phyloP scores from a whole-genome alignment of 1,140 invertebrate species.

The Tachypleus tridentatus region DNA sequence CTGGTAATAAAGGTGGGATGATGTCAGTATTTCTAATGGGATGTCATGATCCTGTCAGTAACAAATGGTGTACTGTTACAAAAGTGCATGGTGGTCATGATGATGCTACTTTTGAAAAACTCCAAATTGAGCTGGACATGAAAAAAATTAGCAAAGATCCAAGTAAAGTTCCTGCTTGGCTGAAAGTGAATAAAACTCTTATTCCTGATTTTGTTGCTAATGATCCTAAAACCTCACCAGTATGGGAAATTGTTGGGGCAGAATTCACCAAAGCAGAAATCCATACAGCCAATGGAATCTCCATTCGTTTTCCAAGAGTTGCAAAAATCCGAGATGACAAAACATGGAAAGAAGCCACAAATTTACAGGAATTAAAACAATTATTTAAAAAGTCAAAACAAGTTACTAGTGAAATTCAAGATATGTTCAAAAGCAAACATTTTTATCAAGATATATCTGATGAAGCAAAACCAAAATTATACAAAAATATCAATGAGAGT shows the following conservation, averaged over 20 bases:
- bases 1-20: constrained; percentile 83
- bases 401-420: neutral
- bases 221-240: constrained; percentile 70
- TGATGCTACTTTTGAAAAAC: constrained; percentile 60
- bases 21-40: constrained; percentile 90
- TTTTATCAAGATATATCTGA: too few species aligned
- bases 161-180: constrained; percentile 57
- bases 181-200: constrained; percentile 66
- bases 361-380: constrained; percentile 52
- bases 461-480: too few species aligned
- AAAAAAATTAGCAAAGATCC: constrained; percentile 64
- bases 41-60: constrained; percentile 53
- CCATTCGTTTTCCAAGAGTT: constrained; percentile 81
- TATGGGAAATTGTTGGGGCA: constrained; percentile 89
- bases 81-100: constrained; percentile 70
- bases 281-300: constrained; percentile 83
- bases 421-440: too few species aligned
- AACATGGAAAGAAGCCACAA: constrained; percentile 67
- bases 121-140: constrained; percentile 67
- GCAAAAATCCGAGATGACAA: constrained; percentile 73
- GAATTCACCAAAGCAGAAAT: constrained; percentile 76
- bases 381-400: constrained; percentile 18
- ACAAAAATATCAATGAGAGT: too few species aligned
- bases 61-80: constrained; percentile 33
- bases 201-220: constrained; percentile 76